Conservation (phyloP, 1,140 invertebrate species). For the Drosophila arawakana region DNA sequence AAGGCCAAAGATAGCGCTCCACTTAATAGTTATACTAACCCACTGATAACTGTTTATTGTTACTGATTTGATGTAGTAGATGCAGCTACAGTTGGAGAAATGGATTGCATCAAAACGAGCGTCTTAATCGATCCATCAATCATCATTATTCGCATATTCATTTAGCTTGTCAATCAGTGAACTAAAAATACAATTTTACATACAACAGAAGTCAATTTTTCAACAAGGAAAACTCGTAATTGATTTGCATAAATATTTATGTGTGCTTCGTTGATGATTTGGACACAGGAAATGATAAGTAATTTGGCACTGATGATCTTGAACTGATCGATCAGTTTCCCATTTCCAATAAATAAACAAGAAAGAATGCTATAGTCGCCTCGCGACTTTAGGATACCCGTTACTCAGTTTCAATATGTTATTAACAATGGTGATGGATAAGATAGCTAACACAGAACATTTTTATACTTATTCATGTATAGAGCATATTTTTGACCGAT, state of each 20-base stretch:
- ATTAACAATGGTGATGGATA: too few species aligned
- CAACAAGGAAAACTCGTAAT: slow-evolving; percentile 7
- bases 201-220: slow-evolving; percentile 18
- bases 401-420: too few species aligned
- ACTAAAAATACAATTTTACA: slow-evolving; percentile 35
- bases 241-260: slow-evolving; percentile 19
- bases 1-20: slow-evolving; percentile 17
- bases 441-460: too few species aligned
- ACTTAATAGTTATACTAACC: neutral
- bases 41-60: slow-evolving; percentile 24
- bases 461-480: too few species aligned
- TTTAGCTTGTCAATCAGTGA: slow-evolving; percentile 50
- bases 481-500: too few species aligned
- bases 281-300: slow-evolving; percentile 9
- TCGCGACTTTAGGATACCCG: too few species aligned
- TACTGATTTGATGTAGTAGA: neutral
- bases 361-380: too few species aligned
- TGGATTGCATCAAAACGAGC: neutral
- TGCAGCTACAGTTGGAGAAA: neutral
- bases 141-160: slow-evolving; percentile 52
- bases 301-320: slow-evolving; percentile 1
- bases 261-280: neutral
- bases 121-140: slow-evolving; percentile 50
- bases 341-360: neutral
- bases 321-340: neutral